A percentile compares a stretch with the other conserved stretches of the same genome.
Conservation (phyloP, 2,888 invertebrate genomes). For the Coelopa pilipes region DNA sequence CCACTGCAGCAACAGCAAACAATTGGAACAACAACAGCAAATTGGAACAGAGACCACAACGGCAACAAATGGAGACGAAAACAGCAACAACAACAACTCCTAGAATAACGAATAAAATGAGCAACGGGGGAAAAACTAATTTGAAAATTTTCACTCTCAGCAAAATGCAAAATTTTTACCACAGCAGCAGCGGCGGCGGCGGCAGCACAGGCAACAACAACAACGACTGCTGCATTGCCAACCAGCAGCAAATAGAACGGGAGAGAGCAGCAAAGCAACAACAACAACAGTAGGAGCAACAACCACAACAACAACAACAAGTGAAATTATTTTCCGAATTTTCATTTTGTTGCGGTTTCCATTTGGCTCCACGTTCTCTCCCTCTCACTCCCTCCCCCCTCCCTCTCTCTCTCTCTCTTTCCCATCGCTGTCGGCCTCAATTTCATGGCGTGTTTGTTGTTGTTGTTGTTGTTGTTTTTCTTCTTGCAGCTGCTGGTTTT, state of each 20-base stretch:
- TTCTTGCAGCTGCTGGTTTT: too few species aligned
- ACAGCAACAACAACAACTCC: neutral
- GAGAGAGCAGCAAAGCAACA: neutral
- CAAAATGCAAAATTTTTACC: conserved; percentile 5
- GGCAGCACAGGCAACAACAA: neutral
- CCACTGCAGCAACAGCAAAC: too few species aligned
- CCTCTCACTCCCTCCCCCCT: too few species aligned
- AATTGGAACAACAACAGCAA: too few species aligned
- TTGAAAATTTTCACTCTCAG: conserved; percentile 7
- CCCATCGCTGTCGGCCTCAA: too few species aligned
- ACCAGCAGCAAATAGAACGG: too few species aligned
- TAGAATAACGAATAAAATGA: neutral
- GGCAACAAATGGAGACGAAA: neutral
- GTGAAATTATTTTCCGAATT: neutral
- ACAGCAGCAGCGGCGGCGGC: neutral
- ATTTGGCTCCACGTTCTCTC: neutral
- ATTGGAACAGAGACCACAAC: neutral
- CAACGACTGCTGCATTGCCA: neutral
- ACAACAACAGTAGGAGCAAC: too few species aligned
- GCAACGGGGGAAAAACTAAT: conserved; percentile 1
- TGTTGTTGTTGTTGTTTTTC: too few species aligned
- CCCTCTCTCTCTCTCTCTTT: too few species aligned
- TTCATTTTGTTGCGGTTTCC: conserved; percentile 1
- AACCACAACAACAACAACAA: too few species aligned
- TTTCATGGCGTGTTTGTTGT: too few species aligned